A percentile compares a stretch with the other conserved stretches of the same genome.
Evolutionary conservation across 1,140 invertebrate species (phyloP).

Genomic region (Heliconius eleuchia): DNA sequence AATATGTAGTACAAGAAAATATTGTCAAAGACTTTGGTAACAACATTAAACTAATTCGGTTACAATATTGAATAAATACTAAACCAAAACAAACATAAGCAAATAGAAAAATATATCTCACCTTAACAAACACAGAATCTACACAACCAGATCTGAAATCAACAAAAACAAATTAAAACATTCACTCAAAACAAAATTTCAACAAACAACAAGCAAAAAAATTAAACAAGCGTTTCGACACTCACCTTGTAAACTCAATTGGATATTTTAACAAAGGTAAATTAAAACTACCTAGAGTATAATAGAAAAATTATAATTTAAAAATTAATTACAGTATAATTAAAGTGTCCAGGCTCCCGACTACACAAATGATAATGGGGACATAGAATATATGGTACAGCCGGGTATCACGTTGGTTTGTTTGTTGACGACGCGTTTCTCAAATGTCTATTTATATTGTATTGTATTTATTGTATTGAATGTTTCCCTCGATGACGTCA

Average conservation of each 20-base stretch:
- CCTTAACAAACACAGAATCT: neutral
- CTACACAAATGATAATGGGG: constrained; percentile 53
- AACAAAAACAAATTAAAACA: neutral
- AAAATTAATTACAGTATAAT: constrained; percentile 80
- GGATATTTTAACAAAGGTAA: neutral
- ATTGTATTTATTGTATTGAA: constrained; percentile 32
- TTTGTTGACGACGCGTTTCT: constrained; percentile 55
- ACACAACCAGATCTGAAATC: neutral
- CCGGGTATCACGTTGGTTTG: constrained; percentile 52
- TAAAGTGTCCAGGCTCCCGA: constrained; percentile 60
- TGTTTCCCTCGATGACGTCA: constrained; percentile 41
- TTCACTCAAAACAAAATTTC: neutral
- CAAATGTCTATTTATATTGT: constrained; percentile 45
- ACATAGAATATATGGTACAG: constrained; percentile 44
- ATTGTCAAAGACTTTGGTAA: too few species aligned
- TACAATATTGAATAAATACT: too few species aligned
- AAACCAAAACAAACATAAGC: neutral
- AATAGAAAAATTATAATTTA: constrained; percentile 81
- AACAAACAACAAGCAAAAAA: neutral
- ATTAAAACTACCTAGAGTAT: constrained; percentile 44
- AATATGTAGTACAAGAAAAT: too few species aligned
- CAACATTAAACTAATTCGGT: too few species aligned
- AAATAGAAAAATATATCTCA: constrained; percentile 5
- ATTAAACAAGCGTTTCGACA: neutral
- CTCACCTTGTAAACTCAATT: neutral